A percentile compares a stretch with the other conserved stretches of the same genome.
Evolutionary conservation across 2,797 vertebrate species (phyloP).

Genomic region (Otus scops): DNA sequence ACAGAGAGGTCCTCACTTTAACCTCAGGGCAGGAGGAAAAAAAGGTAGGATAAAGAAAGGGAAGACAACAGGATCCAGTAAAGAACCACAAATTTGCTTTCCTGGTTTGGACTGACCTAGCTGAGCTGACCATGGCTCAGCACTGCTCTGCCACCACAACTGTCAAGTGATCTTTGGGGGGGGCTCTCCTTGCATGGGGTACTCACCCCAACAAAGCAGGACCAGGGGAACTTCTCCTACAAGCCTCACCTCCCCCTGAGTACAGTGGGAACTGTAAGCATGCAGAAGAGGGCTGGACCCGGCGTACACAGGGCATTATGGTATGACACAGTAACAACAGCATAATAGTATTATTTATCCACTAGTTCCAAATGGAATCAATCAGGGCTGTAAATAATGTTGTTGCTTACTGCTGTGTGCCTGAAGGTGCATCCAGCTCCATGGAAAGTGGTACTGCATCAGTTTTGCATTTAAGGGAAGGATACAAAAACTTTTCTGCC

Average conservation of each 20-base stretch:
- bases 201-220: neutral
- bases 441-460: neutral
- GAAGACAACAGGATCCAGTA: neutral
- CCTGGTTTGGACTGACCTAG: neutral
- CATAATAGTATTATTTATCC: neutral
- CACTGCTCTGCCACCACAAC: neutral
- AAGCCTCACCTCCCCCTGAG: neutral
- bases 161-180: rapidly evolving
- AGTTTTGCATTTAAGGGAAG: neutral
- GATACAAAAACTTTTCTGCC: neutral
- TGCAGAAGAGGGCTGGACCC: neutral
- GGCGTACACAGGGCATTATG: rapidly evolving
- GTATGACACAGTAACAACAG: neutral
- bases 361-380: neutral
- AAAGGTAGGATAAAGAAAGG: neutral
- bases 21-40: neutral
- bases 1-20: neutral
- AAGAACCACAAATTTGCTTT: neutral
- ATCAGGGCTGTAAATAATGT: neutral
- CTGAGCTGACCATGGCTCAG: neutral
- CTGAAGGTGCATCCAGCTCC: neutral
- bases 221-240: neutral
- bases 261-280: neutral
- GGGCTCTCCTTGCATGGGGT: neutral
- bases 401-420: neutral